These are phyloP conservation scores for Apis laboriosa DNA, from an alignment of 1,140 invertebrate species.

Conservation along the genomic window DNA sequence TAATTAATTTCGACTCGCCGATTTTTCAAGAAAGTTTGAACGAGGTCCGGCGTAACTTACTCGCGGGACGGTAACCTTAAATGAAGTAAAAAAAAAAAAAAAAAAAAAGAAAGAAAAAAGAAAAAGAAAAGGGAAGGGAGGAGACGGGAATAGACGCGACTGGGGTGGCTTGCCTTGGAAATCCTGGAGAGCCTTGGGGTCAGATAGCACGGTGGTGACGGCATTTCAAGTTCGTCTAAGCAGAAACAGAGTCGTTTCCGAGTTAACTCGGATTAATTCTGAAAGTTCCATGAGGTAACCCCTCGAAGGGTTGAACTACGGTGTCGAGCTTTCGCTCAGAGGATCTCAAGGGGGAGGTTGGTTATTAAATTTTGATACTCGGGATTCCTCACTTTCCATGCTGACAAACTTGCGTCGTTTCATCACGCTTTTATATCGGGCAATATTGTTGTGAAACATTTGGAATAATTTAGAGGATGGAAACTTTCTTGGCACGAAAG, in stretches of 20 bases:
- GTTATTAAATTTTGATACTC: conserved; percentile 24
- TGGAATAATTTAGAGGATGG: neutral
- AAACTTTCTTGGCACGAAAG: neutral
- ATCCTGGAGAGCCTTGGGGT: conserved; percentile 37
- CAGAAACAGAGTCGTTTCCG: conserved; percentile 48
- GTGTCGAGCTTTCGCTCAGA: neutral
- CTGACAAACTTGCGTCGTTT: conserved; percentile 2
- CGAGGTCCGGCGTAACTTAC: conserved; percentile 36
- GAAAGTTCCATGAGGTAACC: conserved; percentile 36
- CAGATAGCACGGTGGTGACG: conserved; percentile 26
- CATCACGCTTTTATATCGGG: too few relatives aligned
- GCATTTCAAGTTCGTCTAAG: conserved; percentile 51
- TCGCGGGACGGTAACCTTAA: conserved; percentile 20
- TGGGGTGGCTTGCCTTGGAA: neutral
- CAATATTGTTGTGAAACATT: neutral
- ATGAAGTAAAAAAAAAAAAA: conserved; percentile 20
- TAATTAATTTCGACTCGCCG: conserved; percentile 58
- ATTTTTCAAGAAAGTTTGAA: conserved; percentile 47
- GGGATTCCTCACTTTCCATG: neutral
- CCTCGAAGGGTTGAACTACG: conserved; percentile 23
- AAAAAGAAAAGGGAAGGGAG: neutral
- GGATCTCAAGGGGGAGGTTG: neutral
- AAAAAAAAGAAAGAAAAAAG: too few relatives aligned
- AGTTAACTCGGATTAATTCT: conserved; percentile 52
- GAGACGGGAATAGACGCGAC: neutral